These are phyloP conservation scores for Acipenser transmontanus DNA, from an alignment of 2,797 vertebrate species.

Conservation along the genomic window DNA sequence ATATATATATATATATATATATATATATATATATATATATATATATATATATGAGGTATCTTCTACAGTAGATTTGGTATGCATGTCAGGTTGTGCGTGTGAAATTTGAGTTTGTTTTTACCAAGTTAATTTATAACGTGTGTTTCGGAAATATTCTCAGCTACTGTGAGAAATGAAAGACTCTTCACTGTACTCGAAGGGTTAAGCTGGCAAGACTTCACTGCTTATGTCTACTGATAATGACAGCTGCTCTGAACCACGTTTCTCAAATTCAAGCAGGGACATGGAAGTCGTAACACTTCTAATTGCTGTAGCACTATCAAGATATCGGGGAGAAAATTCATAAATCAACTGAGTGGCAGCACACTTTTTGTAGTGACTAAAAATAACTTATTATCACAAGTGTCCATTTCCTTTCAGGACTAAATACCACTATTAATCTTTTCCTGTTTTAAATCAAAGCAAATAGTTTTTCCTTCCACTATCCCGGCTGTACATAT, in stretches of 20 bases:
- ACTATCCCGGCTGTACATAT: neutral
- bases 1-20: too few relatives aligned
- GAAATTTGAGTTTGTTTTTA: too few relatives aligned
- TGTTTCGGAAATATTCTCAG: constrained; percentile 16
- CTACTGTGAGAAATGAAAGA: constrained; percentile 47
- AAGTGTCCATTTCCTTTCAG: constrained; percentile 55
- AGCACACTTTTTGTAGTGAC: constrained; percentile 37
- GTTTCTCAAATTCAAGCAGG: constrained; percentile 54
- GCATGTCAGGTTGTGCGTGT: too few relatives aligned
- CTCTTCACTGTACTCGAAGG: constrained; percentile 37
- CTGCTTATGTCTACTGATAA: constrained; percentile 48
- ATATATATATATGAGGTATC: too few relatives aligned
- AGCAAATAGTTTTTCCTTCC: constrained; percentile 20
- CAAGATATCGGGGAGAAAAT: constrained; percentile 27
- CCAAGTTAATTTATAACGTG: too few relatives aligned
- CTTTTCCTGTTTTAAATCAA: constrained; percentile 50
- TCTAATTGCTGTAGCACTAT: constrained; percentile 24
- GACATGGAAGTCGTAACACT: constrained; percentile 30
- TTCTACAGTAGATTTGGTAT: too few relatives aligned
- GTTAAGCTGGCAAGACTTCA: constrained; percentile 54
- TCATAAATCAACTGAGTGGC: constrained; percentile 63
- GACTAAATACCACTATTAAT: constrained; percentile 30
- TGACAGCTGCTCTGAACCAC: constrained; percentile 49
- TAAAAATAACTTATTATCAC: constrained; percentile 53
- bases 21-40: too few relatives aligned